Base-by-base conservation (phyloP, 1,140 invertebrate genomes). In the Zaprionus capensis region DNA sequence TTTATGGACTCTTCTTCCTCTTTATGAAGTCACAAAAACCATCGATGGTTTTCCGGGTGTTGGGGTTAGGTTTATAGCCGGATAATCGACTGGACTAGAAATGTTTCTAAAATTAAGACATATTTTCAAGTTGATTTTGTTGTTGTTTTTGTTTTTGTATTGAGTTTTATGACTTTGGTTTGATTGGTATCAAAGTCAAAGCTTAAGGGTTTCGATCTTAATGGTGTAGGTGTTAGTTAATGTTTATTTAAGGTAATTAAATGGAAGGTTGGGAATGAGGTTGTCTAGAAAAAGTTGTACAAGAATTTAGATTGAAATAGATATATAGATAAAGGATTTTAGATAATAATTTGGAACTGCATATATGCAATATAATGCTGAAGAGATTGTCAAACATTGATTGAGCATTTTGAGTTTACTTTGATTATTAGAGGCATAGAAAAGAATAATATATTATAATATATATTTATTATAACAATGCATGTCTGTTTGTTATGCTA, bases 1-100 rank as follows among this genome's bases (percentile, higher is more conserved):
- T 77, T 80, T 73, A 80, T 80, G 61, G 78, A 80, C 78, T 68
- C 44, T 44, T 73, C 68, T 44, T 44, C 38, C 15, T 44, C 38
- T 44, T 46, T 69, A 80, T 80, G 51, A 59, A 80, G 41, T 76
- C 58, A 68, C 64, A 49, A 73, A 34, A 66, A 69, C n/a, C 36
- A 55, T 71, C 46, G 14, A 71, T 66, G 20, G 1, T 51, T 51
- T 51, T 20, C 44, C 44, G 11, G 22, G 11, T 62, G 41, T 15
- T 46, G 14, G 41, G 38, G 17, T 22, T 24, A 49, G 62, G 74
- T 14, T 26, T 75, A 71, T 75, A 31, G 38, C 22, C 72, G 11
- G 3, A 34, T 75, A 24, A 75, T 71, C 59, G 57, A 49, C 31
- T 49, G 55, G 44, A 46, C 53, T 51, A 24, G 15, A 38, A 20